Percentiles rank a stretch among this genome's conserved stretches.
phyloP scores from a whole-genome alignment of 2,888 invertebrate genomes.

The Drosophila paramelanica region DNA sequence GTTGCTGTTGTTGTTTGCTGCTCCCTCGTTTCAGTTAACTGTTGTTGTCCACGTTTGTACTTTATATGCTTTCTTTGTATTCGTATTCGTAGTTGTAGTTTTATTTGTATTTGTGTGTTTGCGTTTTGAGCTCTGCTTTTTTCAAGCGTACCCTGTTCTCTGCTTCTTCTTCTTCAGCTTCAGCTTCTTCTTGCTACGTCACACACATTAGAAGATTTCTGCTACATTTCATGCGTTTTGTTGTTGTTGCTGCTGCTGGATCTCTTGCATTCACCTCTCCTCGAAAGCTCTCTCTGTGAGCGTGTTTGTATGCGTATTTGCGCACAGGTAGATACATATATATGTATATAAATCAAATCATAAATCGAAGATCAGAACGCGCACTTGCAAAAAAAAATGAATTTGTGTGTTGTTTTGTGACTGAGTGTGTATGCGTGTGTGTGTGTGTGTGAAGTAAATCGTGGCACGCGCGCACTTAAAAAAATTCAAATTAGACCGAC shows the following conservation, averaged over 20 bases:
- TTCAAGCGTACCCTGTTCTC: conserved; percentile 36
- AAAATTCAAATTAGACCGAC: conserved; percentile 53
- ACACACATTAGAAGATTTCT: conserved; percentile 63
- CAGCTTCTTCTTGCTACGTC: conserved; percentile 51
- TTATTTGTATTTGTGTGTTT: conserved; percentile 35
- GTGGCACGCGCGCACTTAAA: conserved; percentile 61
- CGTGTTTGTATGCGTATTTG: conserved; percentile 5
- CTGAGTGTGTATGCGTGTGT: conserved; percentile 20
- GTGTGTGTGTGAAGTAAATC: conserved; percentile 40
- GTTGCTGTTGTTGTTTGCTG: conserved; percentile 40
- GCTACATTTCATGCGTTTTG: conserved; percentile 63
- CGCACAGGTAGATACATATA: conserved; percentile 11
- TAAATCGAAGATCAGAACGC: conserved; percentile 23
- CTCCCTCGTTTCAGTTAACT: conserved; percentile 62
- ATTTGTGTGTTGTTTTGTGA: conserved; percentile 52
- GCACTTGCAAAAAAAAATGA: conserved; percentile 52
- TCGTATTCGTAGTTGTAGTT: conserved; percentile 15
- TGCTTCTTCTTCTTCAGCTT: conserved; percentile 12
- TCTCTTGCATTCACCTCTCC: conserved; percentile 9
- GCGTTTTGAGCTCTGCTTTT: conserved; percentile 53
- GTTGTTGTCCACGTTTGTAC: conserved; percentile 62
- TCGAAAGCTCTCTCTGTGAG: conserved; percentile 20
- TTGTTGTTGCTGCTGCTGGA: conserved; percentile 16
- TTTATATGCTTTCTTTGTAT: conserved; percentile 41
- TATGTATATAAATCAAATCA: conserved; percentile 4